Evolutionary conservation across 2,888 invertebrate genomes (phyloP).

Genomic region (Chydorus sphaericus): DNA sequence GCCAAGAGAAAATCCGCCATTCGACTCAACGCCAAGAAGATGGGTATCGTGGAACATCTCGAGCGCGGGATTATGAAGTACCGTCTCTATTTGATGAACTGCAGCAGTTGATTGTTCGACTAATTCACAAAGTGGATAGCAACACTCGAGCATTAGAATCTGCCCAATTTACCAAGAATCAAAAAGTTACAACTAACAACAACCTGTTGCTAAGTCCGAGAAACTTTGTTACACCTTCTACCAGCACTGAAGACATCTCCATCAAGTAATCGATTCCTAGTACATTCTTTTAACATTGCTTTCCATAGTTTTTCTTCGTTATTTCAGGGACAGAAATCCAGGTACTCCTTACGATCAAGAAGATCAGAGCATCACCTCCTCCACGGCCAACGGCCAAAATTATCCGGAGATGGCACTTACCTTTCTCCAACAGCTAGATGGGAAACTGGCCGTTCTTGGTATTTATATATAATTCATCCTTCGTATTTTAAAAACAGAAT

Average conservation of each 20-base stretch:
- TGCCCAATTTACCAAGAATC: not conserved
- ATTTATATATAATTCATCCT: not conserved
- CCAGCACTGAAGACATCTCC: constrained; percentile 11
- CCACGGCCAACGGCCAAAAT: not conserved
- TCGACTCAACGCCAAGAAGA: not conserved
- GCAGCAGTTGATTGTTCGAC: not conserved
- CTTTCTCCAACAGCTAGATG: constrained; percentile 6
- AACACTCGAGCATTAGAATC: constrained; percentile 7
- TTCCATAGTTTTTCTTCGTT: not conserved
- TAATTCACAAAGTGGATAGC: constrained; percentile 7
- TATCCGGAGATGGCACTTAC: not conserved
- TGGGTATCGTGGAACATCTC: too few relatives aligned
- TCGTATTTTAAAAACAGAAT: not conserved
- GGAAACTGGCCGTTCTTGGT: not conserved
- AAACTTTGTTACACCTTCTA: not conserved
- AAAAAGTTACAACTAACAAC: not conserved
- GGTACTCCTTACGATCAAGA: not conserved
- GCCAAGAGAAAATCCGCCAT: not conserved
- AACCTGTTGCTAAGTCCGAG: not conserved
- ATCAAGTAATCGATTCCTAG: constrained; percentile 7
- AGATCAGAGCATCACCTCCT: not conserved
- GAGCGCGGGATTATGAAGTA: not conserved
- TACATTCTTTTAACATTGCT: not conserved
- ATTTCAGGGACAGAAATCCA: not conserved
- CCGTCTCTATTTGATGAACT: constrained; percentile 4